These are phyloP conservation scores for Anastatus disparis DNA, from an alignment of 1,140 invertebrate genomes.

Conservation along the genomic window DNA sequence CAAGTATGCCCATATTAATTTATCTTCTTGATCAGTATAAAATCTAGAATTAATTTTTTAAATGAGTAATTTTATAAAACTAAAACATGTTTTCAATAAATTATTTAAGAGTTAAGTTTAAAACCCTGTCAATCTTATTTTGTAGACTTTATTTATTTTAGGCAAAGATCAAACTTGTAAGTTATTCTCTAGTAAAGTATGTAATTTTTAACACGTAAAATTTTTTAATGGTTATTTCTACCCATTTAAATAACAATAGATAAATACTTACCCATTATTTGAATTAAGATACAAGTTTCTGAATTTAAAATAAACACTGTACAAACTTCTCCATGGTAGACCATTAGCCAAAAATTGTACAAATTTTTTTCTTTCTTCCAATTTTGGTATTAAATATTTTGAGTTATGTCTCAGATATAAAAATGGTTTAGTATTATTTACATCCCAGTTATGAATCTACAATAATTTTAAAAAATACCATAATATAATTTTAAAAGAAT, in stretches of 20 bases:
- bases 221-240: no score
- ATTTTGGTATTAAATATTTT: conserved; percentile 44
- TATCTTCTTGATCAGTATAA: conserved; percentile 45
- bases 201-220: no score
- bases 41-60: no score
- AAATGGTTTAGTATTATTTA: conserved; percentile 47
- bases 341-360: conserved; percentile 58
- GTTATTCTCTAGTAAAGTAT: no score
- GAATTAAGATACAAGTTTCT: conserved; percentile 41
- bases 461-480: conserved; percentile 15
- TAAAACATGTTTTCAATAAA: no score
- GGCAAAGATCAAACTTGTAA: no score
- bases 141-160: no score
- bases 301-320: conserved; percentile 56
- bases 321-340: conserved; percentile 55
- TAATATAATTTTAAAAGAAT: conserved; percentile 13
- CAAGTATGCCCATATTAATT: conserved; percentile 44
- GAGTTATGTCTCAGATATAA: conserved; percentile 42
- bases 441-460: conserved; percentile 56
- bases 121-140: no score
- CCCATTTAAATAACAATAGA: neutral
- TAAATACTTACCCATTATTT: conserved; percentile 35
- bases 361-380: conserved; percentile 53
- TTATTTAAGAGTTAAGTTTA: no score
- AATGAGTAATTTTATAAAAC: no score